Conservation (phyloP, 2,888 invertebrate species). For the Junonia oenone region DNA sequence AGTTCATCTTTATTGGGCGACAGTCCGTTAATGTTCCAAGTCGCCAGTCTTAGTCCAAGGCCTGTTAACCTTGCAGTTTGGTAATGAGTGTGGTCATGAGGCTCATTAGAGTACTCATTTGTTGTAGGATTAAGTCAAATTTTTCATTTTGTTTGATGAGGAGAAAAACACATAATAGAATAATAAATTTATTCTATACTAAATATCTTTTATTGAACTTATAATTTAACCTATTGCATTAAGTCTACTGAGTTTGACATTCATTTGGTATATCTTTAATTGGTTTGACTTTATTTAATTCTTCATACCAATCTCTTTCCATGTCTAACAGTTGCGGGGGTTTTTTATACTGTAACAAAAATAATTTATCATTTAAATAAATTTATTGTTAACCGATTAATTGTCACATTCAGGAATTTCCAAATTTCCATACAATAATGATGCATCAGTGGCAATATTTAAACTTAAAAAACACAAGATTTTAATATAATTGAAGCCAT, state of each 20-base stretch:
- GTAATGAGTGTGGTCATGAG: neutral
- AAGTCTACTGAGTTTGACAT: constrained; percentile 61
- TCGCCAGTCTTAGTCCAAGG: neutral
- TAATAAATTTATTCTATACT: neutral
- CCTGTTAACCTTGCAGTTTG: neutral
- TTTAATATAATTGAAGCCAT: too few species aligned
- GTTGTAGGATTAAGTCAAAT: too few species aligned
- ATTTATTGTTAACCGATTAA: too few species aligned
- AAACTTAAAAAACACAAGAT: too few species aligned
- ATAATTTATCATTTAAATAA: constrained; percentile 19
- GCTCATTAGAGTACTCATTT: too few species aligned
- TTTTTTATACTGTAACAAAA: constrained; percentile 85
- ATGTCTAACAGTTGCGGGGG: constrained; percentile 84
- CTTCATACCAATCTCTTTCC: constrained; percentile 81
- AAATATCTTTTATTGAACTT: neutral
- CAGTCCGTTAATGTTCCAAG: too few species aligned
- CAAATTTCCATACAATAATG: too few species aligned
- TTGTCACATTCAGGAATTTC: too few species aligned
- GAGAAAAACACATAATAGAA: neutral
- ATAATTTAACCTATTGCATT: neutral
- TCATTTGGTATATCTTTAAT: constrained; percentile 67
- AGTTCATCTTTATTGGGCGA: too few species aligned
- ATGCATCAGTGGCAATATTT: too few species aligned
- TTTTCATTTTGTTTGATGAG: too few species aligned
- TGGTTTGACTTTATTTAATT: constrained; percentile 61